Percentiles rank a stretch among this genome's conserved stretches.
Conservation (phyloP, 2,888 invertebrate species). For the Athrips mouffetella region DNA sequence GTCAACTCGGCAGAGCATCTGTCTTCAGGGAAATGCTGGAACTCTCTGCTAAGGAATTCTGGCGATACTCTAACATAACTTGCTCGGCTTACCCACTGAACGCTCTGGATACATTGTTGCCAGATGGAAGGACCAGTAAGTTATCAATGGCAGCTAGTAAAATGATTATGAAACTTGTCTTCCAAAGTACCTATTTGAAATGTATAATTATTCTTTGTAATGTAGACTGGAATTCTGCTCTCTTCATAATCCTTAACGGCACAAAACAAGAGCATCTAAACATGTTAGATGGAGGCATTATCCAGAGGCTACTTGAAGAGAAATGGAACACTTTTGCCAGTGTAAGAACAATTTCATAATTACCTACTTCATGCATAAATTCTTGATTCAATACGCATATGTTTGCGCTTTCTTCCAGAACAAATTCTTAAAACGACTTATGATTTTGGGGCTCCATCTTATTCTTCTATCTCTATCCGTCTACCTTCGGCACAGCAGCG, state of each 20-base stretch:
- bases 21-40: conserved; percentile 99
- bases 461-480: conserved; percentile 92
- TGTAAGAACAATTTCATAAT: conserved; percentile 72
- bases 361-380: background rate
- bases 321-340: conserved; percentile 99
- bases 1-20: conserved; percentile 96
- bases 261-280: conserved; percentile 98
- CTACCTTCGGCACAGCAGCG: conserved; percentile 86
- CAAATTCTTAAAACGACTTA: conserved; percentile 94
- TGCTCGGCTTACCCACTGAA: conserved; percentile 98
- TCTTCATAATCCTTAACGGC: conserved; percentile 98
- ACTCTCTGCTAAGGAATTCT: conserved; percentile 95
- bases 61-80: conserved; percentile 99
- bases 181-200: background rate
- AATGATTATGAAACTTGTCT: background rate
- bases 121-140: conserved; percentile 96
- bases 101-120: conserved; percentile 95
- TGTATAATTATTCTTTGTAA: conserved; percentile 21
- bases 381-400: background rate
- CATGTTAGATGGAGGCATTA: conserved; percentile 99
- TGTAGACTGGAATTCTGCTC: conserved; percentile 98
- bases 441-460: conserved; percentile 92
- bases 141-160: conserved; percentile 13
- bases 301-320: conserved; percentile 96
- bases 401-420: conserved; percentile 77